Percentiles rank a stretch among this genome's conserved stretches.
These are phyloP conservation scores for Craseonycteris thonglongyai DNA, from an alignment of 2,113 vertebrate species.

Conservation along the genomic window DNA sequence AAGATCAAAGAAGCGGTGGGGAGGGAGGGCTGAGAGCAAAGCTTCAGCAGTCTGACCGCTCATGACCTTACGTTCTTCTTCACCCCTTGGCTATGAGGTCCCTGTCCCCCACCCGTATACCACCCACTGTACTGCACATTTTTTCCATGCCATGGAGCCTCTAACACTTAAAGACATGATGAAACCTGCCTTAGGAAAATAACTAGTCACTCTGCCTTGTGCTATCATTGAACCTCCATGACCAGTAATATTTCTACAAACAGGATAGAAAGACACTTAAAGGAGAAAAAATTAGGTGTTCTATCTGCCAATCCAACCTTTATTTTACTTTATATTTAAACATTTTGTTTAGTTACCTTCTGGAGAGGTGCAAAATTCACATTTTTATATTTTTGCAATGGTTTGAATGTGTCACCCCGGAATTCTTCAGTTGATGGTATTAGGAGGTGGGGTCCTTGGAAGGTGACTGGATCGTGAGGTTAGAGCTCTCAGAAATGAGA, in stretches of 20 bases:
- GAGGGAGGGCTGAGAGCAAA: too few species aligned
- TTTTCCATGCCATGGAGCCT: neutral
- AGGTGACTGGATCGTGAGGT: neutral
- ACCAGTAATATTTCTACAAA: neutral
- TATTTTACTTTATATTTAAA: neutral
- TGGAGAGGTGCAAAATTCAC: neutral
- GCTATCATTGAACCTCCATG: neutral
- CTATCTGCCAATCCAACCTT: neutral
- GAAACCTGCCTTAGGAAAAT: neutral
- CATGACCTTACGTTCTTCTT: neutral
- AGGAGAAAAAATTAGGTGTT: neutral
- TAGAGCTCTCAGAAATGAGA: neutral
- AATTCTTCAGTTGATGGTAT: neutral
- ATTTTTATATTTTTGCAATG: neutral
- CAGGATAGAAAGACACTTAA: neutral
- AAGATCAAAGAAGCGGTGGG: neutral
- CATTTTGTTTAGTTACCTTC: neutral
- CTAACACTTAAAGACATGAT: neutral
- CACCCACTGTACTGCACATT: too few species aligned
- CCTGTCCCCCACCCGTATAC: accelerated
- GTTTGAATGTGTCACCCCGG: neutral
- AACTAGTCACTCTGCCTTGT: neutral
- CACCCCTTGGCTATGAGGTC: neutral
- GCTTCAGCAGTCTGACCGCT: neutral
- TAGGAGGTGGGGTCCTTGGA: neutral